These are phyloP conservation scores for Phymatocera aterrima DNA, from an alignment of 2,888 invertebrate genomes.

Conservation along the genomic window DNA sequence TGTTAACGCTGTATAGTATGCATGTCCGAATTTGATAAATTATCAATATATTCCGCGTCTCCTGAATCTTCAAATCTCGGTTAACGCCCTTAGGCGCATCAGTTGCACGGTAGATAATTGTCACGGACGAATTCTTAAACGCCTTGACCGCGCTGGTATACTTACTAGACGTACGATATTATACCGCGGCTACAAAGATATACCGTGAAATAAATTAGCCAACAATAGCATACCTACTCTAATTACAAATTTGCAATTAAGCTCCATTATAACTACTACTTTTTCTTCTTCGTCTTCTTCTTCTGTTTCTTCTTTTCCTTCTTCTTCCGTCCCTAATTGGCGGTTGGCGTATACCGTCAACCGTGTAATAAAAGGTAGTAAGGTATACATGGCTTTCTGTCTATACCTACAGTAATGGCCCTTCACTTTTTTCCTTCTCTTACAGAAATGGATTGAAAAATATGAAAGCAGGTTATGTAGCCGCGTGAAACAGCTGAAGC, in stretches of 20 bases:
- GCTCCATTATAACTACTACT: slow-evolving; percentile 13
- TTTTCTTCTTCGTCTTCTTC: no score
- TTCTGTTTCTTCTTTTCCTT: no score
- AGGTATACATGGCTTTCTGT: background rate
- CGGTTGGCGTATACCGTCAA: background rate
- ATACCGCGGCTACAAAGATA: background rate
- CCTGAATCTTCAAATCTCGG: background rate
- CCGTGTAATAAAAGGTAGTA: slow-evolving; percentile 16
- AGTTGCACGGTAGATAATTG: background rate
- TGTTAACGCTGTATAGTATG: no score
- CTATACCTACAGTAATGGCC: background rate
- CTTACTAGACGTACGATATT: background rate
- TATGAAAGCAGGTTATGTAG: no score
- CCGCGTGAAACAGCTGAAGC: no score
- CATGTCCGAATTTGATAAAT: no score
- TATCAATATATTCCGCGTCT: no score
- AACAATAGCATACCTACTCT: background rate
- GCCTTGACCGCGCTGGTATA: background rate
- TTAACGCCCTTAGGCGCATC: background rate
- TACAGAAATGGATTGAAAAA: no score
- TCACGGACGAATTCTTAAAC: slow-evolving; percentile 19
- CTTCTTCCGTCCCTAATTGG: slow-evolving; percentile 38
- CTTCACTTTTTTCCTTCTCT: background rate
- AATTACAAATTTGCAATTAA: slow-evolving; percentile 40
- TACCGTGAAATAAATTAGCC: slow-evolving; percentile 22